Evolutionary conservation across 1,140 invertebrate species (phyloP), one percentile per base, ranked within the genome.

Genomic region (Sarcophaga bullata): DNA sequence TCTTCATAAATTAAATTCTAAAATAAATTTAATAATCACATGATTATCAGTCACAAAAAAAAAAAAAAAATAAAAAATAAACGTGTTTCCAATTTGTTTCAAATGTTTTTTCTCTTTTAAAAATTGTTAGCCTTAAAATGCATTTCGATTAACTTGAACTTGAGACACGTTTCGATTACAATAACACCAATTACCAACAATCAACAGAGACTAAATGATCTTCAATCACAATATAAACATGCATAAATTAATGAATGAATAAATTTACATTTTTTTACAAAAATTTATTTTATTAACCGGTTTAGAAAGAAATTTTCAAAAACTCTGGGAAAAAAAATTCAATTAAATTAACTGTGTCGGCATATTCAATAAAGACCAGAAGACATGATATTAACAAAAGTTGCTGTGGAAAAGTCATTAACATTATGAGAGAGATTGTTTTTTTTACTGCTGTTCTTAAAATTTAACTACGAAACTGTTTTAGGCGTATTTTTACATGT

Each of bases 121-220:
- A 68, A 4, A 58, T n/a, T 68, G 9, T 68, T 25, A 6, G 19
- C 62, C 17, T 19, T 25, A 68, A 68, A 68, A 9, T 78, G n/a
- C 25, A 52, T 78, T 75, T 78, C 50, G 13, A 52, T 78, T 50
- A 52, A 78, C 75, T 78, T 78, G 75, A 78, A 78, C 75, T 78
- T 78, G 75, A 78, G 50, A 78, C 49, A 78, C 19, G 49, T 78
- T 52, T 50, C 19, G 49, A 78, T 19, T 78, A 52, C 50, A 7
- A 37, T 4, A 37, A 37, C 25, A 37, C 1, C 25, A 37, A n/a
- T n/a, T n/a, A 17, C n/a, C 17, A 68, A 6, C 8, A 68, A 68
- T 68, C 8, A 17, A 1, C 62, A 68, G 62, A 68, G 62, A 19
- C n/a, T 19, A 68, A 68, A 19, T 68, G n/a, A 37, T 37, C 25